phyloP scores from a whole-genome alignment of 2,888 invertebrate species.

The Pyrochroa serraticornis region DNA sequence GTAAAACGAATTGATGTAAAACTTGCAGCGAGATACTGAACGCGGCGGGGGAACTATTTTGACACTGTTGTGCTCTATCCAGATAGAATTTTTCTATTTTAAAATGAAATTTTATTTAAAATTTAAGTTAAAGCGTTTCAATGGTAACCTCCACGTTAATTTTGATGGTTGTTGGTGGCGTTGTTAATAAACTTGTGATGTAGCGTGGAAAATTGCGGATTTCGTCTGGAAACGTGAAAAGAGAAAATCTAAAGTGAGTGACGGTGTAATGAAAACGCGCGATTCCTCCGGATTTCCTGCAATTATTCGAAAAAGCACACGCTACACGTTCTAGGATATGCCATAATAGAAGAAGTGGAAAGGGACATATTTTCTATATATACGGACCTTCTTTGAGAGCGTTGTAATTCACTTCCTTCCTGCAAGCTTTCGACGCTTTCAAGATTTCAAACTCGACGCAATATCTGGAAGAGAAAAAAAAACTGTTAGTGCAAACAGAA shows the following conservation, averaged over 20 bases:
- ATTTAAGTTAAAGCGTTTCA: too few relatives aligned
- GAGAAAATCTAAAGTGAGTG: not conserved
- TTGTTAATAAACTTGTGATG: not conserved
- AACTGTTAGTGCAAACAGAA: not conserved
- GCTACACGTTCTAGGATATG: too few relatives aligned
- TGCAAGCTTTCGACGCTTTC: constrained; percentile 82
- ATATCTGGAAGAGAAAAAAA: constrained; percentile 69
- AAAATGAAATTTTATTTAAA: too few relatives aligned
- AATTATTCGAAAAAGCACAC: not conserved
- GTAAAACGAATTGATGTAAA: constrained; percentile 35
- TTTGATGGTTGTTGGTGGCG: not conserved
- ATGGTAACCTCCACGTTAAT: too few relatives aligned
- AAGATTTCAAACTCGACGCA: constrained; percentile 85
- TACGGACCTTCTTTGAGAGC: constrained; percentile 73
- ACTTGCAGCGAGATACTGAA: not conserved
- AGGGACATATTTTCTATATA: constrained; percentile 39
- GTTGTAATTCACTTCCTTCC: constrained; percentile 74
- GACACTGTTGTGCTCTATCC: too few relatives aligned
- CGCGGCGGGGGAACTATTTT: not conserved
- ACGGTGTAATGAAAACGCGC: not conserved
- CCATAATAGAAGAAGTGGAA: not conserved
- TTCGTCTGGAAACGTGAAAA: not conserved
- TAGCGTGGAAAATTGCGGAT: too few relatives aligned
- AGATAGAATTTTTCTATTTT: too few relatives aligned
- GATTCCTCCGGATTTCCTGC: not conserved